Evolutionary conservation across 2,888 invertebrate species (phyloP).

Genomic region (Ophraella communa): DNA sequence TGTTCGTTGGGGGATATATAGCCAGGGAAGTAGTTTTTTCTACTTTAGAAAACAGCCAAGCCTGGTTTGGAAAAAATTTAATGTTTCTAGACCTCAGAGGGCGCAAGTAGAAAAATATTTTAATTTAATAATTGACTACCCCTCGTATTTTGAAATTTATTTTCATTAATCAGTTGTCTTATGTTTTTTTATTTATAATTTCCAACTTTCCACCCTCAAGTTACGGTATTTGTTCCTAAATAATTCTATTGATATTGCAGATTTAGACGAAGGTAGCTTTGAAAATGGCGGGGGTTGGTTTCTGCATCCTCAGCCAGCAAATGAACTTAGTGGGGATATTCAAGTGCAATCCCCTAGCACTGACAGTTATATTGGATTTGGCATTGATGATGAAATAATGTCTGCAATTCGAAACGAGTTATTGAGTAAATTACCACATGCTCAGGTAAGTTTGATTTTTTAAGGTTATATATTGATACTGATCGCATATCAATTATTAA

Average conservation of each 20-base stretch:
- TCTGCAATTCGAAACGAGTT: conserved; percentile 74
- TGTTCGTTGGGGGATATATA: no score
- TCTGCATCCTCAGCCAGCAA: conserved; percentile 57
- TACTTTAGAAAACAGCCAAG: no score
- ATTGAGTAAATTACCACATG: conserved; percentile 72
- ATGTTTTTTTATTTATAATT: not conserved
- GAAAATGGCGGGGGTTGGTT: conserved; percentile 58
- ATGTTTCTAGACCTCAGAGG: no score
- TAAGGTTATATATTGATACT: no score
- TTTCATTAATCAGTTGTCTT: no score
- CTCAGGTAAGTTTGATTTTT: conserved; percentile 66
- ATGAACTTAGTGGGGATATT: conserved; percentile 52
- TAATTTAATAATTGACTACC: no score
- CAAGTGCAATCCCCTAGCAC: conserved; percentile 32
- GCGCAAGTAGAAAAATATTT: no score
- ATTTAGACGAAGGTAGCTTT: conserved; percentile 39
- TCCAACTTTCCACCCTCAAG: no score
- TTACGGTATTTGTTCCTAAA: not conserved
- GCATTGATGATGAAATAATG: conserved; percentile 74
- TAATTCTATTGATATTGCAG: not conserved
- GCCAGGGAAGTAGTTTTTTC: no score
- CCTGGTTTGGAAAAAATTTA: no score
- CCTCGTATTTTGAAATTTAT: no score
- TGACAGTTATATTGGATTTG: conserved; percentile 64
- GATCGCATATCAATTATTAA: no score